Conservation (phyloP, 2,113 vertebrate genomes). For the Motacilla alba region DNA sequence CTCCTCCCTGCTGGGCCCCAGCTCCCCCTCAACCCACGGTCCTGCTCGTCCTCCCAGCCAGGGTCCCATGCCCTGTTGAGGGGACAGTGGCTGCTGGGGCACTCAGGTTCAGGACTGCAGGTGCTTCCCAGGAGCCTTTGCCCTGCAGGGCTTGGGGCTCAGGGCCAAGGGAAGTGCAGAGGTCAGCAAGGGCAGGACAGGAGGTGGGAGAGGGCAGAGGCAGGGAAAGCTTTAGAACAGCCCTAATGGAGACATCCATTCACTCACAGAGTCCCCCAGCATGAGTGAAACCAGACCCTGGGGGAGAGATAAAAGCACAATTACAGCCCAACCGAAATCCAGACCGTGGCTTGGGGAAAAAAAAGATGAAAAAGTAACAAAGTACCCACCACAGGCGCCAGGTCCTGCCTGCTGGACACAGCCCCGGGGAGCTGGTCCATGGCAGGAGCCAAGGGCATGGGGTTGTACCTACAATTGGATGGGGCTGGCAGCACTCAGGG, state of each 20-base stretch:
- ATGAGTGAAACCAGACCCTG: conserved; percentile 52
- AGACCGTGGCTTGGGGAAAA: neutral
- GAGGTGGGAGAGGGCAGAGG: neutral
- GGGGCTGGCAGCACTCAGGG: neutral
- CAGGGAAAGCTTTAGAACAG: neutral
- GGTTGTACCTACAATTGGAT: rapidly evolving
- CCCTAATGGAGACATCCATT: neutral
- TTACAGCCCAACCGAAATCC: conserved; percentile 17
- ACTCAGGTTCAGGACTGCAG: neutral
- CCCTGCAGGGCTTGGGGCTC: neutral
- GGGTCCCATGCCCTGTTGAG: neutral
- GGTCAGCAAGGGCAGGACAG: rapidly evolving
- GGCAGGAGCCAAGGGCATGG: neutral
- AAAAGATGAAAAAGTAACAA: neutral
- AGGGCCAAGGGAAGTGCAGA: rapidly evolving
- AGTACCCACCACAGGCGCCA: neutral
- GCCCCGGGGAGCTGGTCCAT: neutral
- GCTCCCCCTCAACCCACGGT: neutral
- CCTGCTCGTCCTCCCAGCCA: neutral
- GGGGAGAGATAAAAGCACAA: conserved; percentile 15
- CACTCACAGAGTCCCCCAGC: neutral
- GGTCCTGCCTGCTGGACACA: neutral
- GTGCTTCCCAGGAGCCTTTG: neutral
- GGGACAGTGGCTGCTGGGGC: too few relatives aligned
- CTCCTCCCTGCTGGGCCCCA: neutral